Evolutionary conservation across 2,797 vertebrate species (phyloP), one percentile per base, ranked within the genome.

Genomic region (Phoeniculus purpureus): DNA sequence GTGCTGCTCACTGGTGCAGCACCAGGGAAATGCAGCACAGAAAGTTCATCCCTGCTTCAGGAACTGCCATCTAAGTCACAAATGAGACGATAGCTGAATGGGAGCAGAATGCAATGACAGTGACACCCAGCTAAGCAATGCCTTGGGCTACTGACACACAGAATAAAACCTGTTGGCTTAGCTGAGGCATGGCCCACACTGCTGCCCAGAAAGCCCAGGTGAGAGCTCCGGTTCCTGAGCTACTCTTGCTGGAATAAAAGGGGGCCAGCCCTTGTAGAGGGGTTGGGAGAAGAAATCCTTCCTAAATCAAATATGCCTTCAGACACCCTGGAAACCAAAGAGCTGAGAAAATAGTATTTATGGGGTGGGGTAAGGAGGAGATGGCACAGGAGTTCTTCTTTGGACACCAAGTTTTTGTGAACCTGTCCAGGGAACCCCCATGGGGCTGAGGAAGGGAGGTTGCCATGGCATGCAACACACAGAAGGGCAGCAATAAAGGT

Each of bases 121-220:
- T 9, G 61, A 82, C 52, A 85, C 45, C 66, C 16, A 60, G 73
- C 58, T n/a, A 67, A 91, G 73, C 52, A 77, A 59, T n/a, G 43
- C 32, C 54, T 34, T 27, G 19, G 29, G 31, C 54, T 85, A 29
- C 43, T 40, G 31, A 64, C 31, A 34, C 18, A 11, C 34, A 29
- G 70, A 32, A 59, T 27, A 81, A 78, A 73, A 56, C 5, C 34
- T 27, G 15, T 16, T 62, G 34, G 29, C 23, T 51, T 59, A 59
- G 56, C 31, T 0, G 0, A 61, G 32, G 21, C 21, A 61, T 4
- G 27, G 66, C 27, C 3, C 4, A 65, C 26, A 12, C 0, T 22
- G 25, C 25, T 76, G 52, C 64, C 67, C 52, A 72, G 80, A 75
- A 86, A 75, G 17, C 17, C 12, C 48, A 68, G 20, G 14, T 1